A percentile compares a stretch with the other conserved stretches of the same genome.
These are phyloP conservation scores for Ornithorhynchus anatinus DNA, from an alignment of 2,113 vertebrate species.

Conservation along the genomic window DNA sequence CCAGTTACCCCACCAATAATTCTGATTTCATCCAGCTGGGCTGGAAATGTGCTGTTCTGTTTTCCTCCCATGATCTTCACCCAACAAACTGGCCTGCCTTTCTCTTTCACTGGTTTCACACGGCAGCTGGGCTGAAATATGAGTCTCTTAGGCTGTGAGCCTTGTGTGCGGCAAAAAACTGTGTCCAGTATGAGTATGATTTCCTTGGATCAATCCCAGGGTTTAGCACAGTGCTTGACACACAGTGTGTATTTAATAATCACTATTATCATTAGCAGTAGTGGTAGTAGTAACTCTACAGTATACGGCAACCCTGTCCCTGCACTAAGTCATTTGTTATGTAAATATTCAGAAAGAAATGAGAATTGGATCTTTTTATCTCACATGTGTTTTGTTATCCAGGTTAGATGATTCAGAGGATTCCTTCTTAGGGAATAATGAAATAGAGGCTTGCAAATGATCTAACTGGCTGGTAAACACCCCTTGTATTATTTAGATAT, in stretches of 20 bases:
- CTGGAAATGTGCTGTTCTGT: conserved; percentile 37
- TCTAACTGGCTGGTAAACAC: conserved; percentile 45
- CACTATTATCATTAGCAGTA: too few species aligned
- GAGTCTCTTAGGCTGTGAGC: background rate
- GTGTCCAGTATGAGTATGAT: background rate
- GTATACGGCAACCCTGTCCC: conserved; percentile 52
- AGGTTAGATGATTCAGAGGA: background rate
- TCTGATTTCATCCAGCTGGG: conserved; percentile 35
- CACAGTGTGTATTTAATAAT: too few species aligned
- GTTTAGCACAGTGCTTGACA: too few species aligned
- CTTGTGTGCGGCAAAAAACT: background rate
- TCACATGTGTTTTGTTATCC: conserved; percentile 31
- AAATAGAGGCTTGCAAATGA: background rate
- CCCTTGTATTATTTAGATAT: conserved; percentile 27
- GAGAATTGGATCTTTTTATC: conserved; percentile 5
- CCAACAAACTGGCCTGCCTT: conserved; percentile 6
- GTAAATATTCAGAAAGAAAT: conserved; percentile 40
- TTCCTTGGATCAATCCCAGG: too few species aligned
- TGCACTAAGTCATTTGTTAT: conserved; percentile 50
- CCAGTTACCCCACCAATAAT: conserved; percentile 46
- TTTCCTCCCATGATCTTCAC: conserved; percentile 12
- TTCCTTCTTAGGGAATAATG: background rate
- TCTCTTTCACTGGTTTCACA: conserved; percentile 12
- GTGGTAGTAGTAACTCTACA: too few species aligned
- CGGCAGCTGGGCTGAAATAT: conserved; percentile 41